Conservation (phyloP, 2,113 vertebrate species). For the Tympanuchus pallidicinctus region DNA sequence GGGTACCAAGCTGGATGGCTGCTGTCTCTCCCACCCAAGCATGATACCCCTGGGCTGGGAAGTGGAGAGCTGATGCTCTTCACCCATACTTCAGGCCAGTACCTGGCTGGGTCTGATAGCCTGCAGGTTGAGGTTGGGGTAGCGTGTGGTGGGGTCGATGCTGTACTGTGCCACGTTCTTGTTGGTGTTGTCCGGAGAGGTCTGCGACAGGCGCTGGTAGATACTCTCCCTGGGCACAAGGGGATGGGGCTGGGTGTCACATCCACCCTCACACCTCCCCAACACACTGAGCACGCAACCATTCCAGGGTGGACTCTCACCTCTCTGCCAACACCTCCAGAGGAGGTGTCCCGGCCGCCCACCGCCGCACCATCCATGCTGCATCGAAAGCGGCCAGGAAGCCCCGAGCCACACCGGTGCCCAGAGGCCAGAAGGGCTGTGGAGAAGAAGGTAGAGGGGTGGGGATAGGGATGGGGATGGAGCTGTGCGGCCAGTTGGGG, state of each 20-base stretch:
- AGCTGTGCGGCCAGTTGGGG: not conserved
- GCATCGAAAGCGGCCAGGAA: slow-evolving; percentile 91
- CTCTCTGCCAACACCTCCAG: slow-evolving; percentile 90
- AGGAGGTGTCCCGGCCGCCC: slow-evolving; percentile 81
- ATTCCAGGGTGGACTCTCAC: slow-evolving; percentile 67
- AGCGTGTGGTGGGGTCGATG: slow-evolving; percentile 90
- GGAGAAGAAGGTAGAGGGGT: not conserved
- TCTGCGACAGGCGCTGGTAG: slow-evolving; percentile 93
- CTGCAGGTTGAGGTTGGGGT: slow-evolving; percentile 87
- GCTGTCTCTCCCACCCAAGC: not conserved
- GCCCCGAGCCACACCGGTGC: slow-evolving; percentile 92
- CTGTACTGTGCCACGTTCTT: slow-evolving; percentile 87
- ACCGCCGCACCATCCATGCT: slow-evolving; percentile 93
- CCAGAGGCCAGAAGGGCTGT: slow-evolving; percentile 97
- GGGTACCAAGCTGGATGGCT: not conserved
- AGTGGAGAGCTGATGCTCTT: not conserved
- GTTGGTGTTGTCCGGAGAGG: slow-evolving; percentile 91
- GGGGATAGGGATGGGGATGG: not conserved
- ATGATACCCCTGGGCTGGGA: not conserved
- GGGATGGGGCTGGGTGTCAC: not conserved
- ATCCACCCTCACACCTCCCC: not conserved
- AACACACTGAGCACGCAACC: not conserved
- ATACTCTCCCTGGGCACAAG: slow-evolving; percentile 85
- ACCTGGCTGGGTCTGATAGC: slow-evolving; percentile 88
- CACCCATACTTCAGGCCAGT: not conserved